phyloP scores from a whole-genome alignment of 2,113 vertebrate genomes.

The Dromas ardeola region DNA sequence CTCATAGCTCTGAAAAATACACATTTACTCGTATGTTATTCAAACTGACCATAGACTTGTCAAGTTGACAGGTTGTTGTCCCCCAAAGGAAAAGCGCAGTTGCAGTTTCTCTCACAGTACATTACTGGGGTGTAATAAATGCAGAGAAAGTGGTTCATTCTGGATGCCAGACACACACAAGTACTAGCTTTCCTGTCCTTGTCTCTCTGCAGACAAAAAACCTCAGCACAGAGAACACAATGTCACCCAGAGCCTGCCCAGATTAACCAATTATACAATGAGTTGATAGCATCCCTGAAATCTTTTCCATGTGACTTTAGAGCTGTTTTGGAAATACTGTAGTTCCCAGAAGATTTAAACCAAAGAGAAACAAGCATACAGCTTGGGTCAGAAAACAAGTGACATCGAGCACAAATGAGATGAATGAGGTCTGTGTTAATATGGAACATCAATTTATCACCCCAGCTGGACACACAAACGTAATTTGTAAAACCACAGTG shows the following conservation, averaged over 20 bases:
- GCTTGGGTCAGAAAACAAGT: neutral
- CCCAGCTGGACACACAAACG: neutral
- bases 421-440: neutral
- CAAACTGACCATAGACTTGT: neutral
- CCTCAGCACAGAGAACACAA: neutral
- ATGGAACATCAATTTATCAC: neutral
- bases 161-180: neutral
- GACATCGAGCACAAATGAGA: neutral
- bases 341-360: neutral
- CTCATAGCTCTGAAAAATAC: neutral
- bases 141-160: neutral
- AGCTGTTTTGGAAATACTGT: neutral
- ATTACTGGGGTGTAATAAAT: neutral
- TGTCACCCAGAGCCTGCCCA: neutral
- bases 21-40: neutral
- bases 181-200: neutral
- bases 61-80: neutral
- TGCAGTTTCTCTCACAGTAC: neutral
- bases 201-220: neutral
- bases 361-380: neutral
- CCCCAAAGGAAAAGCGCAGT: neutral
- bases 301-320: neutral
- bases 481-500: neutral
- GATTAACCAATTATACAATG: neutral
- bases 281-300: neutral